Percentiles rank a stretch among this genome's conserved stretches.
Evolutionary conservation across 1,140 invertebrate species (phyloP).

Genomic region (Apolygus lucorum): DNA sequence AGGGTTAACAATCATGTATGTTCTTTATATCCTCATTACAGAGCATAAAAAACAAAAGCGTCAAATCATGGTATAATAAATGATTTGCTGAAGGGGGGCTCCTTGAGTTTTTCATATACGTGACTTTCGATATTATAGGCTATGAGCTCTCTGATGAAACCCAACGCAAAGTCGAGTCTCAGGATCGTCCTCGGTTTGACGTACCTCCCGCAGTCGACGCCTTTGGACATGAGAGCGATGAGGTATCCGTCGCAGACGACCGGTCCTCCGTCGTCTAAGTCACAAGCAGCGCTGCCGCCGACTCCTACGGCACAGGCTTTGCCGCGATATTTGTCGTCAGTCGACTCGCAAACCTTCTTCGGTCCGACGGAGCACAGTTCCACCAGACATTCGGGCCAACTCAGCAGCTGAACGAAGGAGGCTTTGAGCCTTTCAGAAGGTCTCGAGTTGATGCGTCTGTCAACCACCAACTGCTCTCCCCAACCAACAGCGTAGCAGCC

Average conservation of each 20-base stretch:
- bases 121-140: no score
- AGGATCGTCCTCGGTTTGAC: neutral
- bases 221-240: neutral
- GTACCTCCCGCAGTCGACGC: neutral
- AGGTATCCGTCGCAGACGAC: neutral
- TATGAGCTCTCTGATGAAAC: neutral
- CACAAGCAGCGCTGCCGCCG: neutral
- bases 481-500: neutral
- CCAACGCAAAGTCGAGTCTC: neutral
- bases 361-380: neutral
- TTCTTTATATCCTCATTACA: no score
- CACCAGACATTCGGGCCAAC: neutral
- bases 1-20: no score
- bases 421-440: neutral
- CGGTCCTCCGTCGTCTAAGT: neutral
- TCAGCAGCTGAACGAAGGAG: neutral
- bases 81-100: no score
- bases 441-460: neutral
- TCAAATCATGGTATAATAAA: no score
- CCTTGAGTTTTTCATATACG: no score
- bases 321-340: neutral
- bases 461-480: neutral
- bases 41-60: no score
- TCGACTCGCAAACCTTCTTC: neutral
- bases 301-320: neutral